These are phyloP conservation scores for Sipunculus nudus DNA, from an alignment of 2,888 invertebrate genomes.

Conservation along the genomic window DNA sequence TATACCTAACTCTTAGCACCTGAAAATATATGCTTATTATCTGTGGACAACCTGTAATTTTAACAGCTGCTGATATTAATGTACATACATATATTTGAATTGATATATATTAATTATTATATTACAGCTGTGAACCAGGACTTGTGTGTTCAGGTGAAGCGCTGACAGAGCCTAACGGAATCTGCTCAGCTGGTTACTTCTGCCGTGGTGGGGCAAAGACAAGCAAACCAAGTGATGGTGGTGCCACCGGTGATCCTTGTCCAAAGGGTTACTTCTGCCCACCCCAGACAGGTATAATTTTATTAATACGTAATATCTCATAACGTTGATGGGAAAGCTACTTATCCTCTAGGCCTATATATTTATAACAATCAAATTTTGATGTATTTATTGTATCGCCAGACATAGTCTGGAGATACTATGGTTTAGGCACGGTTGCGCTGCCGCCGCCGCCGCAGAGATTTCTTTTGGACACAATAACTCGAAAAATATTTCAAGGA, in stretches of 20 bases:
- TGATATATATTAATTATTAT: no score
- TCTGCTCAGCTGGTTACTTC: slow-evolving; percentile 60
- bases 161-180: slow-evolving; percentile 52
- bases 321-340: neutral
- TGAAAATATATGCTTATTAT: no score
- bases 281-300: slow-evolving; percentile 52
- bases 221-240: slow-evolving; percentile 58
- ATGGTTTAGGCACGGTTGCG: no score
- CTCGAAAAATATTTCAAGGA: no score
- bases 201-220: slow-evolving; percentile 54
- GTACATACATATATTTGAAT: no score
- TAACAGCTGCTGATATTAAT: neutral
- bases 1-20: no score
- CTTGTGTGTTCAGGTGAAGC: slow-evolving; percentile 53
- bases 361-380: no score
- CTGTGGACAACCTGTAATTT: no score
- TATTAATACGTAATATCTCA: neutral
- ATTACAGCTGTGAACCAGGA: slow-evolving; percentile 58
- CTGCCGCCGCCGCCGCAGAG: no score
- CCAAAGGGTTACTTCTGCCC: slow-evolving; percentile 59
- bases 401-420: no score
- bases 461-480: no score
- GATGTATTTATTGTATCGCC: no score
- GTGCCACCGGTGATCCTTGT: slow-evolving; percentile 59
- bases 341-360: neutral